Conservation (phyloP, 2,113 vertebrate genomes). For the Hemichromis elongatus region DNA sequence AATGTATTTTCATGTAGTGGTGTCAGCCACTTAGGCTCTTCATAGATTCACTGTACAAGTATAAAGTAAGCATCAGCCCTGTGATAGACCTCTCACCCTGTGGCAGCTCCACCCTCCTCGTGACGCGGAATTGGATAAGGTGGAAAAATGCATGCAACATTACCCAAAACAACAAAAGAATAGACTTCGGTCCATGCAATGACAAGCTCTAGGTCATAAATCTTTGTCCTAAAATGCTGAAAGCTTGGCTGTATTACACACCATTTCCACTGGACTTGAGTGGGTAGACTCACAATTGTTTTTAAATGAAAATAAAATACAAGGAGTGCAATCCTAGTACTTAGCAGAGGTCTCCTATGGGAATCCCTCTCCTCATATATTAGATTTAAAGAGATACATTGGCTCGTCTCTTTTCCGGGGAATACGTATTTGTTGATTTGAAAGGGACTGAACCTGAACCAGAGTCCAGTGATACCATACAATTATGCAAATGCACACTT, state of each 20-base stretch:
- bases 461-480: constrained; percentile 66
- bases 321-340: background rate
- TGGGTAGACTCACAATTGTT: background rate
- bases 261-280: background rate
- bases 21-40: background rate
- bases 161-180: background rate
- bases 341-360: background rate
- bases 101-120: background rate
- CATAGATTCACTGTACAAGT: background rate
- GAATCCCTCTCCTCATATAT: constrained; percentile 15
- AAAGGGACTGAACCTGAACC: constrained; percentile 56
- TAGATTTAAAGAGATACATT: constrained; percentile 27
- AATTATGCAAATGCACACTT: constrained; percentile 70
- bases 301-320: constrained; percentile 4
- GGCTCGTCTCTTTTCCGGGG: constrained; percentile 33
- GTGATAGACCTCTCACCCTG: background rate
- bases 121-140: background rate
- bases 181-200: background rate
- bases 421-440: constrained; percentile 58
- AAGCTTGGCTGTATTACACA: background rate
- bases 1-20: background rate
- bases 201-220: background rate
- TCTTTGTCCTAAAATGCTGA: background rate
- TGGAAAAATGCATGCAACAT: background rate
- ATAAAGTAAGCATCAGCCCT: background rate